Evolutionary conservation across 2,797 vertebrate species (phyloP).

Genomic region (Rachycentron canadum): DNA sequence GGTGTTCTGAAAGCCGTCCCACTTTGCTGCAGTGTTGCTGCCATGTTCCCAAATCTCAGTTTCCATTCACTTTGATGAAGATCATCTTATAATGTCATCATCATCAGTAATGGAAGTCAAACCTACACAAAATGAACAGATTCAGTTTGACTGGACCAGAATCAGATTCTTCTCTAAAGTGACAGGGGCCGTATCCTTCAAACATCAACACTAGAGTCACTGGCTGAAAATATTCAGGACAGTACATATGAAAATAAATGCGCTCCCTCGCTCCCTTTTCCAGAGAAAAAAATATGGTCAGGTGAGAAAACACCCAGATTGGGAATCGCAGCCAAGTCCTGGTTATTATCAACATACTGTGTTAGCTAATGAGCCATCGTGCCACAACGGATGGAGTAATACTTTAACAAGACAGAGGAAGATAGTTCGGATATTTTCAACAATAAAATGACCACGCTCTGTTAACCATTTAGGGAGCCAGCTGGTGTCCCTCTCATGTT

Average conservation of each 20-base stretch:
- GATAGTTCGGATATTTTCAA: background rate
- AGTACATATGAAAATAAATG: background rate
- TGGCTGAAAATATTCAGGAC: background rate
- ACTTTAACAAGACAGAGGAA: background rate
- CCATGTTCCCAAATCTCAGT: background rate
- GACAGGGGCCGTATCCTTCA: background rate
- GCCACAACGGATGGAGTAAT: background rate
- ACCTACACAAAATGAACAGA: background rate
- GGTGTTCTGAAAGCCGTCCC: background rate
- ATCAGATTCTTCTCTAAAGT: background rate
- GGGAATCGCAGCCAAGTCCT: background rate
- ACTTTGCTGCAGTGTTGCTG: no score
- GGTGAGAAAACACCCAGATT: background rate
- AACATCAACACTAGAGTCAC: background rate
- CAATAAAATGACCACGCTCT: background rate
- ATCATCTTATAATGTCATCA: background rate
- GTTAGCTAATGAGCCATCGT: background rate
- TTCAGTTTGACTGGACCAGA: background rate
- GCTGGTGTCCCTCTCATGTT: constrained; percentile 1
- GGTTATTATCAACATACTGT: background rate
- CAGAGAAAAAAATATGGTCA: no score
- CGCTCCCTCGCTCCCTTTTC: background rate
- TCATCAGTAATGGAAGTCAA: background rate
- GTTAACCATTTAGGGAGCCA: background rate
- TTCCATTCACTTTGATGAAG: background rate